These are phyloP conservation scores for Corapipo altera DNA, from an alignment of 2,113 vertebrate genomes.

Conservation along the genomic window DNA sequence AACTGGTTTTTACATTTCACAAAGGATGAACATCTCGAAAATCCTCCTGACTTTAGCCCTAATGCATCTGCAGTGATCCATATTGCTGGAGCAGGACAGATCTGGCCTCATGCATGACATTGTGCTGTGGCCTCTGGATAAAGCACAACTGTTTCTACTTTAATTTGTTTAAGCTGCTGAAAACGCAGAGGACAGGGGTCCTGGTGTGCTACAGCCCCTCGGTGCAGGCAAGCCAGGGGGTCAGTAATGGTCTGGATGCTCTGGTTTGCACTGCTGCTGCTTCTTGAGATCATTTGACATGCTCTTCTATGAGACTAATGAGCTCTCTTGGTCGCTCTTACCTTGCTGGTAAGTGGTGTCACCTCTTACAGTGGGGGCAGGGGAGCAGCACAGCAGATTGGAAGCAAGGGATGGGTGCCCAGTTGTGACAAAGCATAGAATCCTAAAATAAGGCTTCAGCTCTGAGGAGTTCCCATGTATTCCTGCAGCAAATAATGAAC, in stretches of 20 bases:
- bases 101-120: background rate
- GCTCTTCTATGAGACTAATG: background rate
- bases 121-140: conserved; percentile 1
- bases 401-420: background rate
- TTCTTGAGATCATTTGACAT: background rate
- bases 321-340: background rate
- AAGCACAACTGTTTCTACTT: conserved; percentile 39
- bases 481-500: background rate
- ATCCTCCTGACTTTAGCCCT: conserved; percentile 53
- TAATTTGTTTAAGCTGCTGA: conserved; percentile 41
- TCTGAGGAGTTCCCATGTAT: background rate
- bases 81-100: conserved; percentile 23
- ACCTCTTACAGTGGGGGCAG: background rate
- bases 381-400: rapidly evolving
- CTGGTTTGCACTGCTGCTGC: background rate
- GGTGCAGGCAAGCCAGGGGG: background rate
- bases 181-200: background rate
- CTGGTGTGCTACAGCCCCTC: background rate
- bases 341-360: background rate
- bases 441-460: background rate
- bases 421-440: background rate
- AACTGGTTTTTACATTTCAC: background rate
- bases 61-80: conserved; percentile 5
- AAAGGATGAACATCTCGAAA: conserved; percentile 51
- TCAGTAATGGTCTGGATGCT: background rate